Evolutionary conservation across 2,797 vertebrate species (phyloP), one percentile per base, ranked within the genome.

Genomic region (Ataeniobius toweri): DNA sequence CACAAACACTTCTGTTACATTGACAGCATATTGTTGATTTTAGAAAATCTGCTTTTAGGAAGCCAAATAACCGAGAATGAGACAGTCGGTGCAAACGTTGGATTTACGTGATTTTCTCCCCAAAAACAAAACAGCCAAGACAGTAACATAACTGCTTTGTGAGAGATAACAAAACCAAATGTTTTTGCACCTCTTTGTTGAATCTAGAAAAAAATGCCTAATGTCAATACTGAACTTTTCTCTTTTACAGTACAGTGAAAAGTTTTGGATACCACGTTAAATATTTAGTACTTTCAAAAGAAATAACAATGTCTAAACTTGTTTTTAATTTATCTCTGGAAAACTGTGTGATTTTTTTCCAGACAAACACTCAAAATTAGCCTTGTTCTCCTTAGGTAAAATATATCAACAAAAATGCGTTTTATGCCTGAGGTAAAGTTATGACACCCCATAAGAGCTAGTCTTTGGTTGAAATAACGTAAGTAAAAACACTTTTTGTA

Each of bases 21-120:
- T 79, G 81, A 81, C 74, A 59, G 41, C 46, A 58, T 72, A 0
- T 51, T 76, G 78, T 80, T 74, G 78, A 79, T 36, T 70, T 68
- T 41, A 79, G 70, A 83, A 72, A 75, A 69, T 50, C 18, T 65
- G 61, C 61, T 39, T 65, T 65, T 65, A 65, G 61, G 61, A 41
- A 14, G 10, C 41, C 65, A n/a, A n/a, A 46, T 46, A 24, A 46
- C 65, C 12, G 6, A 67, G 24, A 68, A 46, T 68, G 22, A n/a
- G 12, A n/a, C 22, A 44, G 39, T 46, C 8, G 5, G 7, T 22
- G 20, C 63, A 67, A 67, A 41, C 4, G 18, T 10, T 24, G 20
- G 65, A 14, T 68, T 68, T 46, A 68, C 12, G 8, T 1, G 22
- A 5, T 41, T 24, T 41, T 67, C 22, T 67, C 24, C 10, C 1